Conservation (phyloP, 2,888 invertebrate genomes). For the Polydrusus tereticollis region DNA sequence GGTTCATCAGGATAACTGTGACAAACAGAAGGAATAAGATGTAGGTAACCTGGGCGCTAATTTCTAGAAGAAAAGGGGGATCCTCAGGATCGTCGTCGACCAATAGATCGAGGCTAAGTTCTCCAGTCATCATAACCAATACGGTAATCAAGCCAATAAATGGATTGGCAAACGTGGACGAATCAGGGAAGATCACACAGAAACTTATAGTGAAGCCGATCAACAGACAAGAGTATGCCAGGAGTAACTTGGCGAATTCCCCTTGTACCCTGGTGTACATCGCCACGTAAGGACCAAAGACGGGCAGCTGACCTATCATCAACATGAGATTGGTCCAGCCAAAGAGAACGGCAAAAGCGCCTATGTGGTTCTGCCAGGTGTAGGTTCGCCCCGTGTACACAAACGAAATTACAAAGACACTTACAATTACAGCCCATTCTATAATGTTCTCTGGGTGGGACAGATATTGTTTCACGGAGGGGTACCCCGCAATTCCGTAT, state of each 20-base stretch:
- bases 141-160: conserved; percentile 88
- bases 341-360: conserved; percentile 86
- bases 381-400: conserved; percentile 83
- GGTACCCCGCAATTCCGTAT: conserved; percentile 85
- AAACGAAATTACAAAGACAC: conserved; percentile 87
- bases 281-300: conserved; percentile 90
- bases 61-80: conserved; percentile 81
- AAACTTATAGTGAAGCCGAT: conserved; percentile 91
- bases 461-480: conserved; percentile 84
- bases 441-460: conserved; percentile 88
- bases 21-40: conserved; percentile 86
- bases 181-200: conserved; percentile 88
- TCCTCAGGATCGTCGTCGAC: conserved; percentile 83
- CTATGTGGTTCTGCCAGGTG: conserved; percentile 89
- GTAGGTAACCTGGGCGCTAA: conserved; percentile 86
- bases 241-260: conserved; percentile 87
- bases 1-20: conserved; percentile 88
- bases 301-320: conserved; percentile 90
- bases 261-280: conserved; percentile 92
- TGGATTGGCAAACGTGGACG: conserved; percentile 85
- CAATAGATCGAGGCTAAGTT: conserved; percentile 82
- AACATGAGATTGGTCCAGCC: conserved; percentile 93
- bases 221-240: conserved; percentile 87
- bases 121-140: conserved; percentile 91
- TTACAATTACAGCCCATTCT: conserved; percentile 88